phyloP scores from a whole-genome alignment of 2,888 invertebrate genomes.

The Melanostoma mellinum region DNA sequence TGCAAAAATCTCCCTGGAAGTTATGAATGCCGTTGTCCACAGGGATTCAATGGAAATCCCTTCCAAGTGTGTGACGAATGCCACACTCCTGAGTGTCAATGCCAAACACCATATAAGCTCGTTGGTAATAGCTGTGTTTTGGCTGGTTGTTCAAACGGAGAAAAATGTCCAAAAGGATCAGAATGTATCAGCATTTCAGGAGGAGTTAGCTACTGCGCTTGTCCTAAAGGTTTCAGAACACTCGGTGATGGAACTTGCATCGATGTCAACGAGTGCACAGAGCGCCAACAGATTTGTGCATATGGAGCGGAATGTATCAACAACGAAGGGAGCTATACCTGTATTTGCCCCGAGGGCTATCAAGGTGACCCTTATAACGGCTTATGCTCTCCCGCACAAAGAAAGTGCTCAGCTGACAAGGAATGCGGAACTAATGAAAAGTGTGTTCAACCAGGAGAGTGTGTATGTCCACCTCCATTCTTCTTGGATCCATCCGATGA shows the following conservation, averaged over 20 bases:
- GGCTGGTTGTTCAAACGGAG: slow-evolving; percentile 91
- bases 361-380: slow-evolving; percentile 92
- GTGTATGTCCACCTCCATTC: slow-evolving; percentile 95
- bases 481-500: slow-evolving; percentile 91
- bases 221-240: slow-evolving; percentile 92
- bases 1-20: slow-evolving; percentile 96
- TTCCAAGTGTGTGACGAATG: slow-evolving; percentile 94
- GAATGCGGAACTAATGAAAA: slow-evolving; percentile 94
- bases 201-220: slow-evolving; percentile 95
- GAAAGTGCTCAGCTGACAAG: slow-evolving; percentile 90
- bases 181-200: slow-evolving; percentile 95
- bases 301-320: slow-evolving; percentile 94
- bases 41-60: slow-evolving; percentile 94
- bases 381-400: slow-evolving; percentile 91
- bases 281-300: slow-evolving; percentile 89
- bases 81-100: slow-evolving; percentile 91
- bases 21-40: slow-evolving; percentile 95
- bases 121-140: slow-evolving; percentile 92
- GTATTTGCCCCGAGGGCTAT: slow-evolving; percentile 91
- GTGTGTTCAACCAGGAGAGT: slow-evolving; percentile 95
- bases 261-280: slow-evolving; percentile 92
- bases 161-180: slow-evolving; percentile 92
- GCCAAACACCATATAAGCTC: slow-evolving; percentile 93
- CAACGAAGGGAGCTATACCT: slow-evolving; percentile 89
- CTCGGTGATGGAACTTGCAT: slow-evolving; percentile 89